Percentiles rank a stretch among this genome's conserved stretches.
Evolutionary conservation across 1,140 invertebrate species (phyloP).

Genomic region (Acromyrmex echinatior): DNA sequence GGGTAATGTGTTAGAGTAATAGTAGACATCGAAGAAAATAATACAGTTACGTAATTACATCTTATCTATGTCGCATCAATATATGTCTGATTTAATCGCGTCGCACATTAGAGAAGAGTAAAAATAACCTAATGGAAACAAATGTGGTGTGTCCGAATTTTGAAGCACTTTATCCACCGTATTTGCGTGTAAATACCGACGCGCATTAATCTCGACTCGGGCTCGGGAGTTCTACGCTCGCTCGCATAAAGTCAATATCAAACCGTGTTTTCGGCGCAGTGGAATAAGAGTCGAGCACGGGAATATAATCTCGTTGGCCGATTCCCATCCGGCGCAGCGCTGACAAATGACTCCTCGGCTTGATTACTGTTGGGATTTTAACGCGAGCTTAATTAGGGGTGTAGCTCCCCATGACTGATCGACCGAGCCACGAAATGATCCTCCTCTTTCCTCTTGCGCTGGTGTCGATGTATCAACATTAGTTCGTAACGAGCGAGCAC

Average conservation of each 20-base stretch:
- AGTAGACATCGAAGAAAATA: background rate
- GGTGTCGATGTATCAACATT: constrained; percentile 64
- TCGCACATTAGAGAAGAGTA: background rate
- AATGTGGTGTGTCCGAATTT: constrained; percentile 44
- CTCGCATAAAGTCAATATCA: constrained; percentile 68
- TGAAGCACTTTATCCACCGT: constrained; percentile 50
- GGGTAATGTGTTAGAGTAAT: background rate
- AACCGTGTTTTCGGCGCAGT: constrained; percentile 58
- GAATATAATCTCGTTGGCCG: constrained; percentile 73
- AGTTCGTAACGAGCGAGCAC: constrained; percentile 58
- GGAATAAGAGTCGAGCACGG: constrained; percentile 59
- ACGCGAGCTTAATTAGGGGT: constrained; percentile 78
- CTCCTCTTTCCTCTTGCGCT: background rate
- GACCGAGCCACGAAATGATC: constrained; percentile 64
- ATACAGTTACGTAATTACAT: background rate
- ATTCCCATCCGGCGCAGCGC: constrained; percentile 71
- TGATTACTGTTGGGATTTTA: constrained; percentile 79
- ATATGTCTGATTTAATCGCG: background rate
- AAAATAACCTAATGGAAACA: constrained; percentile 53
- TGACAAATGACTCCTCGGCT: constrained; percentile 77
- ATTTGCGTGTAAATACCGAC: constrained; percentile 55
- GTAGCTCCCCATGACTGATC: constrained; percentile 75
- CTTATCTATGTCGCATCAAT: background rate
- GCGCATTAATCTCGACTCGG: constrained; percentile 50
- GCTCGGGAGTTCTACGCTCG: background rate